Percentiles rank a stretch among this genome's conserved stretches.
phyloP scores from a whole-genome alignment of 2,888 invertebrate genomes.

The Hypercompe scribonia region DNA sequence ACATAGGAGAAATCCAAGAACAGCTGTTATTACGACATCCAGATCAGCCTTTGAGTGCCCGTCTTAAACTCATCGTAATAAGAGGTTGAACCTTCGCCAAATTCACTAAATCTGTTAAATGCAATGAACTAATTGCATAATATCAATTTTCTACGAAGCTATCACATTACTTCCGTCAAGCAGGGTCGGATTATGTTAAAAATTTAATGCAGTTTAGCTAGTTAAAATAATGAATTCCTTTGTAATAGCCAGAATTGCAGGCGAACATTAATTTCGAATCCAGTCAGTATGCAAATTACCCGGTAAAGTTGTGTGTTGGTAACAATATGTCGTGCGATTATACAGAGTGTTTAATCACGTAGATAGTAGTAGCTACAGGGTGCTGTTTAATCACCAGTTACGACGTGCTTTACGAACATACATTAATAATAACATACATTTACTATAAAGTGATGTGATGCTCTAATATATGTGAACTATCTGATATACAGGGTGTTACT shows the following conservation, averaged over 20 bases:
- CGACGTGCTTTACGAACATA: constrained; percentile 10
- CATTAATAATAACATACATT: constrained; percentile 16
- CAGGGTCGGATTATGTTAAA: too few relatives aligned
- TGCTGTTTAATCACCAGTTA: constrained; percentile 22
- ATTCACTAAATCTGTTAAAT: too few relatives aligned
- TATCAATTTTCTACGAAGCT: too few relatives aligned
- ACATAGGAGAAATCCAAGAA: too few relatives aligned
- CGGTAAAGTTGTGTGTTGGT: constrained; percentile 23
- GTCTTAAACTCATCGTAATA: too few relatives aligned
- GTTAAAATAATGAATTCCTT: background rate
- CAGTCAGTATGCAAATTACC: constrained; percentile 37
- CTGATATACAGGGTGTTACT: background rate
- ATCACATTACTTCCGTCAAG: too few relatives aligned
- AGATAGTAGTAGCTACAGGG: constrained; percentile 19
- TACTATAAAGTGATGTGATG: constrained; percentile 4
- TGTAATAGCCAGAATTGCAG: background rate
- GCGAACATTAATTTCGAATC: background rate
- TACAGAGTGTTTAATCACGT: constrained; percentile 24
- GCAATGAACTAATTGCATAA: too few relatives aligned
- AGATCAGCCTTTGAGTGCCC: too few relatives aligned
- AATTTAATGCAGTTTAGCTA: too few relatives aligned
- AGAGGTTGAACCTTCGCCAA: too few relatives aligned
- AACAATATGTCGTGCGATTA: constrained; percentile 32
- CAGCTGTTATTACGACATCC: too few relatives aligned
- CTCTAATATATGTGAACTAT: background rate